phyloP scores from a whole-genome alignment of 1,140 invertebrate species.

The Eciton burchellii region DNA sequence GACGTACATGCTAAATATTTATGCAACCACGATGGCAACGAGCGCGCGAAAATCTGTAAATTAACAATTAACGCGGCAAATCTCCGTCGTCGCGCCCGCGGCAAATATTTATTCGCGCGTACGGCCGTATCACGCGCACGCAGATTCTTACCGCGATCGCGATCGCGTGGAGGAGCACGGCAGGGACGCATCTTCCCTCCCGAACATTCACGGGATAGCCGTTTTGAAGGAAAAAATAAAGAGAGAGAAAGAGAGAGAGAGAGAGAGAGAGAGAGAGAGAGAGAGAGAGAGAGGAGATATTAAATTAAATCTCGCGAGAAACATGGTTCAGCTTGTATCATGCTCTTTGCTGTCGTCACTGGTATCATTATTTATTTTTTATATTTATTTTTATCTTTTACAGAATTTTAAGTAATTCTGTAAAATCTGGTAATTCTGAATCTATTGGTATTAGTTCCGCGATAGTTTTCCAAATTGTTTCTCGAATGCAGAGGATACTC shows the following conservation, averaged over 20 bases:
- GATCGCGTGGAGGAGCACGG: no score
- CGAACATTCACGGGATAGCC: not conserved
- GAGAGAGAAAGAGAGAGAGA: no score
- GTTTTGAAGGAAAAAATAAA: no score
- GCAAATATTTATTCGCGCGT: conserved; percentile 52
- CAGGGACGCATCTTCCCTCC: not conserved
- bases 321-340: not conserved
- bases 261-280: no score
- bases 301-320: no score
- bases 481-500: not conserved
- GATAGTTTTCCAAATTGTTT: not conserved
- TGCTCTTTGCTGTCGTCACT: not conserved
- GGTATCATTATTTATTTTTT: no score
- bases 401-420: no score
- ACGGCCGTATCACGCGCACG: conserved; percentile 3
- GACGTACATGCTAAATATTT: conserved; percentile 58
- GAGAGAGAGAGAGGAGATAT: no score
- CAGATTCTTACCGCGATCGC: conserved; percentile 12
- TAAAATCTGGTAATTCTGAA: no score
- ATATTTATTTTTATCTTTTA: no score
- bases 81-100: conserved; percentile 19
- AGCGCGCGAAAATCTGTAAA: conserved; percentile 60
- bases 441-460: no score
- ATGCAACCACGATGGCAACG: conserved; percentile 39
- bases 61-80: conserved; percentile 53